Base-by-base conservation (phyloP, 2,888 invertebrate species). In the Cylloceria caligata region DNA sequence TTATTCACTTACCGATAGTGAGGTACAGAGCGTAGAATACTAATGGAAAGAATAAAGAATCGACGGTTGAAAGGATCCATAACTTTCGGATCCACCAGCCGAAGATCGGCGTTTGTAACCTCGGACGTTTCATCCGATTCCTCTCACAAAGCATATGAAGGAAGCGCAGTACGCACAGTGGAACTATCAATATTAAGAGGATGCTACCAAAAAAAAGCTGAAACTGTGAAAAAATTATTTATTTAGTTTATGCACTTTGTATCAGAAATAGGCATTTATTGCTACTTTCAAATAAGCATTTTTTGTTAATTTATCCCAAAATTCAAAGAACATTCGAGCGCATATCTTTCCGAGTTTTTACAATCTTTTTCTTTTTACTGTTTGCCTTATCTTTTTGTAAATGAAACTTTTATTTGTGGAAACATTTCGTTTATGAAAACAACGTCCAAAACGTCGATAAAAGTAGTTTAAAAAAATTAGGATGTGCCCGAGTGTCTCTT, bases 51-150 rank as follows among this genome's bases (percentile, higher is more conserved):
- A 96, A 97, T 65, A 97, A 90, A 86, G 95, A 93, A 91, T 97
- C 96, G n/a, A 97, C 93, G 86, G 96, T 95, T 13, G 96, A 94
- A 71, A 97, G 89, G 68, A 97, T 93, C 96, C 97, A 97, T 4
- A 97, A 87, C 92, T 95, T 95, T 88, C 95, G 93, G 3, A 96
- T 85, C 93, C 94, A 94, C 49, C 88, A 86, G 75, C 93, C 93
- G 34, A 93, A 88, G 80, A 93, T 93, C 73, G 89, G 91, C 39
- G 92, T 88, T 83, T 91, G 91, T 47, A 93, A 84, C 85, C 92
- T 90, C 45, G 94, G 94, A 88, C 91, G 93, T 42, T 91, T 88
- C 78, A 94, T 89, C 87, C 93, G 93, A 71, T 93, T 93, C 67
- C 88, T 93, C 93, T 93, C 94, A 87, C 93, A 94, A 88, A 93